Evolutionary conservation across 2,797 vertebrate species (phyloP), one percentile per base, ranked within the genome.

Genomic region (Danionella dracula): DNA sequence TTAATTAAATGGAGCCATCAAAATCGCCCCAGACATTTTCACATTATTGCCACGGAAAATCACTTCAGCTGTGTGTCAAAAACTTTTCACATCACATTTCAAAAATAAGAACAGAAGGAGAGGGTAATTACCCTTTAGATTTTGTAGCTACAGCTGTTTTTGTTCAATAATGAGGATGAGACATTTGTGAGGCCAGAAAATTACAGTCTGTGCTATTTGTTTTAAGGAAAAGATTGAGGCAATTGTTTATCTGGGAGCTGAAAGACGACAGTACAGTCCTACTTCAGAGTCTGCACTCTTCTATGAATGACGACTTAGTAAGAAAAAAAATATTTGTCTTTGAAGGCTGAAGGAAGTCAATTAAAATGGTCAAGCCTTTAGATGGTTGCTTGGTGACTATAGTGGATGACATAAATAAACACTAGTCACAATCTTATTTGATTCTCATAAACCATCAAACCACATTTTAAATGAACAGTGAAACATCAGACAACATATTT

Each of bases 171-270:
- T 32, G 37, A 13, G 21, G 20, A 31, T 45, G 38, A n/a, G 59
- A 65, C 60, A 4, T 45, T 50, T 53, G 4, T 65, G 46, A 4
- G 19, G 12, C 40, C 15, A 21, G 23, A 19, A 71, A 29, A 46
- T 60, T 54, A 34, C 38, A 48, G n/a, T 45, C 9, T 46, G 32
- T 21, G 45, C 27, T 44, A 27, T 41, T 48, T 55, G 42, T 60
- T 64, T 65, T 49, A 58, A 66, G 45, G 55, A 73, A 56, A 73
- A 66, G 42, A 16, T 19, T 13, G 45, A 16, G 57, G 54, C 50
- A 65, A 51, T 51, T 13, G 7, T 23, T 54, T 56, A 17, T 32
- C 35, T 37, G 23, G 17, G 29, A 62, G 61, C 12, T 49, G 42
- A 27, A 27, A 27, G 3, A 27, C 23, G 3, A 3, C 23, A 27